phyloP scores from a whole-genome alignment of 2,113 vertebrate genomes.

The Zosterops pallidus region DNA sequence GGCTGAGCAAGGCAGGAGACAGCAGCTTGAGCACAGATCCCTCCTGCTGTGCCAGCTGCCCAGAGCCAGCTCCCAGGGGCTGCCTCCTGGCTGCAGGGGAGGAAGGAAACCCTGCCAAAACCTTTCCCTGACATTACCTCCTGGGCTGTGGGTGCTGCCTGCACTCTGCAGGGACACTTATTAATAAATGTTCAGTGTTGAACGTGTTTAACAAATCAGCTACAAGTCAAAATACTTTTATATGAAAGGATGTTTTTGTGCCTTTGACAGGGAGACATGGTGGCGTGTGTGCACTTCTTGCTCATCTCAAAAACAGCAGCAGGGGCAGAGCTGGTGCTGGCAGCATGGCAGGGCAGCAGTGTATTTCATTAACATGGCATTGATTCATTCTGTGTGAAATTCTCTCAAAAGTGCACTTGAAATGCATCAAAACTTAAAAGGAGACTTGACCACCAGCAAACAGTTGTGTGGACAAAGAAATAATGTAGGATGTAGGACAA shows the following conservation, averaged over 20 bases:
- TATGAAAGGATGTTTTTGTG: background rate
- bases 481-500: background rate
- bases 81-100: background rate
- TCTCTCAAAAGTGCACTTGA: background rate
- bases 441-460: background rate
- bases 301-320: background rate
- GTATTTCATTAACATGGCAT: background rate
- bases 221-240: background rate
- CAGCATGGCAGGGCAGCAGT: accelerated
- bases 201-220: background rate
- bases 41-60: background rate
- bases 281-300: background rate
- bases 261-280: background rate
- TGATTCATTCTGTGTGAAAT: background rate
- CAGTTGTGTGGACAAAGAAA: background rate
- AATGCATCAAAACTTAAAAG: background rate
- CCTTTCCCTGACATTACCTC: background rate
- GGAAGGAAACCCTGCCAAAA: background rate
- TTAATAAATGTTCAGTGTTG: background rate
- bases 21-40: background rate
- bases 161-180: background rate
- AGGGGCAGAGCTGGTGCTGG: background rate
- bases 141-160: background rate
- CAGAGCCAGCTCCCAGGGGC: background rate
- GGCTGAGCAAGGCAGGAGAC: background rate